Base-by-base conservation (phyloP, 2,888 invertebrate species). In the Polia nebulosa region DNA sequence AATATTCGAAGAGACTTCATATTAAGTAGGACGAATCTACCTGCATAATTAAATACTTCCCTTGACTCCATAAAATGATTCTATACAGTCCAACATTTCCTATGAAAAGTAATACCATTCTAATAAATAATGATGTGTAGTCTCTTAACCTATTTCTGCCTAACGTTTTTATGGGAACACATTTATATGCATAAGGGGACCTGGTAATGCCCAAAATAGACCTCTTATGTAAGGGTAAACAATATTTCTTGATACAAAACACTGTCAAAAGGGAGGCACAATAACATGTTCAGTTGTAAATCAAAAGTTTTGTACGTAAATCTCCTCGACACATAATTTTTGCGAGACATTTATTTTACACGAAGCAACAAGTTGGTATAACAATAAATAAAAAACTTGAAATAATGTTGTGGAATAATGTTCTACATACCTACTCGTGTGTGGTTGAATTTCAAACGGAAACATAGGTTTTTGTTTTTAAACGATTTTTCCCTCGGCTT, bases 271-370 rank as follows among this genome's bases (percentile, higher is more conserved):
- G 29, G n/a, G 5, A 58, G 51, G 44, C n/a, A 47, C 20, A 55
- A 15, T 36, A 29, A 29, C 27, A 44, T 68, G 36, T 36, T 60
- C 27, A 44, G 59, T 25, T 44, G 65, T 78, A 75, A 63, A 78
- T 75, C 78, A 78, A 71, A 75, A 78, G 53, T 67, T 75, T 57
- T n/a, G 36, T 9, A n/a, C 25, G 47, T 70, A 71, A 64, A 72
- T 62, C 67, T 45, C 17, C n/a, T 41, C 29, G 51, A 36, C 64
- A 69, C 47, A 49, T 52, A 57, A 51, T 47, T 44, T 63, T 63
- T 53, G 39, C 2, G n/a, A n/a, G 27, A 17, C 32, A 68, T 32
- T 57, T 67, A 53, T 51, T 57, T 55, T 34, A 29, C 17, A 32
- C 34, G 25, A 68, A 63, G 78, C 76, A 63, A 78, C 68, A 73